These are phyloP conservation scores for Coilia nasus DNA, from an alignment of 2,797 vertebrate genomes.

Conservation along the genomic window DNA sequence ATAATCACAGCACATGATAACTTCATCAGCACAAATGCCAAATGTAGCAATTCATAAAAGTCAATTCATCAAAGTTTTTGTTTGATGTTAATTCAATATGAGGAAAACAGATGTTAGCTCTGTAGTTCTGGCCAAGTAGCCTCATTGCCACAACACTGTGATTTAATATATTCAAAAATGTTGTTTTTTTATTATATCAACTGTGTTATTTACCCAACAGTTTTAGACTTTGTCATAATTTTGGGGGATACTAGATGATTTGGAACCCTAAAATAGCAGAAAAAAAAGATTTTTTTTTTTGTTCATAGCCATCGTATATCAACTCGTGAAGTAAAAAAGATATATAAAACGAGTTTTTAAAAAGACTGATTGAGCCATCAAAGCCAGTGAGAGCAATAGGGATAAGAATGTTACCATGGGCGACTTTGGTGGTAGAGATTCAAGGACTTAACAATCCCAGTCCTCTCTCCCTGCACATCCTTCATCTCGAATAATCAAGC, in stretches of 20 bases:
- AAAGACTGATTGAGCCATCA: slow-evolving; percentile 44
- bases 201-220: not conserved
- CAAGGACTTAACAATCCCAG: slow-evolving; percentile 78
- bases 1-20: slow-evolving; percentile 53
- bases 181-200: not conserved
- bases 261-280: not conserved
- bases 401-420: slow-evolving; percentile 66
- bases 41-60: slow-evolving; percentile 48
- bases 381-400: slow-evolving; percentile 61
- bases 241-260: not conserved
- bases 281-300: not conserved
- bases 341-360: slow-evolving; percentile 40
- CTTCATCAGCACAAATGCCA: slow-evolving; percentile 45
- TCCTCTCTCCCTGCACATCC: slow-evolving; percentile 73
- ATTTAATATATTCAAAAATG: slow-evolving; percentile 6
- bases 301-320: not conserved
- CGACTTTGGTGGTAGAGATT: slow-evolving; percentile 73
- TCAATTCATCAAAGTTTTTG: slow-evolving; percentile 41
- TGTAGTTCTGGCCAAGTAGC: slow-evolving; percentile 41
- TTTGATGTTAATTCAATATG: slow-evolving; percentile 50
- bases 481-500: slow-evolving; percentile 81
- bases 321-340: slow-evolving; percentile 22
- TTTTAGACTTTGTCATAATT: not conserved
- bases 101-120: slow-evolving; percentile 55
- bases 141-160: slow-evolving; percentile 3